Evolutionary conservation across 2,113 vertebrate genomes (phyloP).

Genomic region (Gnathochromis pfefferi): DNA sequence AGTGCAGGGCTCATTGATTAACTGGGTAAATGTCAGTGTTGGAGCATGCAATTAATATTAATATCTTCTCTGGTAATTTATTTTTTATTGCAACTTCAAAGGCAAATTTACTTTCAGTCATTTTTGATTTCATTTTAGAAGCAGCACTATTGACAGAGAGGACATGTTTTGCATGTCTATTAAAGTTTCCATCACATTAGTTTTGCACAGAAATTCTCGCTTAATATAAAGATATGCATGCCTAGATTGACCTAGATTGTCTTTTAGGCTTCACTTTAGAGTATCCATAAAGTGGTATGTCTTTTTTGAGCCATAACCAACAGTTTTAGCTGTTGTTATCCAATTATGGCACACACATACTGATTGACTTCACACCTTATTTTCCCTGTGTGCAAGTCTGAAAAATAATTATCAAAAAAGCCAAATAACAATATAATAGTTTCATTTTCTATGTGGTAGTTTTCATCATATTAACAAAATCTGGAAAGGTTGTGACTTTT

Average conservation of each 20-base stretch:
- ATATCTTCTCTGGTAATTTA: background rate
- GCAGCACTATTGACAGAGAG: background rate
- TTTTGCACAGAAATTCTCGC: background rate
- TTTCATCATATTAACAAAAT: background rate
- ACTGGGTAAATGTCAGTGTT: slow-evolving; percentile 1
- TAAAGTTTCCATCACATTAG: background rate
- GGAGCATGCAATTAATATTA: background rate
- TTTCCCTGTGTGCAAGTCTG: background rate
- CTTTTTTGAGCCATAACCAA: background rate
- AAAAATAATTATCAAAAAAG: background rate
- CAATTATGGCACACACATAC: background rate
- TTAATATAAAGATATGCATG: background rate
- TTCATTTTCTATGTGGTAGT: background rate
- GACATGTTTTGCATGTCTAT: background rate
- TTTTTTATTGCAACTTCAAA: background rate
- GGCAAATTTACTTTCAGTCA: background rate
- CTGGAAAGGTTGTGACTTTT: background rate
- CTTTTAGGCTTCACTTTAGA: background rate
- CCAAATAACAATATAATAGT: background rate
- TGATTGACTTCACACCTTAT: background rate
- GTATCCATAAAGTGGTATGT: background rate
- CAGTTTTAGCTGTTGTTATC: background rate
- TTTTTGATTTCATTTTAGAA: background rate
- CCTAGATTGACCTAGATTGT: background rate
- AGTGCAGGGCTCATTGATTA: background rate